Conservation (phyloP, 2,113 vertebrate genomes). For the Naja naja region DNA sequence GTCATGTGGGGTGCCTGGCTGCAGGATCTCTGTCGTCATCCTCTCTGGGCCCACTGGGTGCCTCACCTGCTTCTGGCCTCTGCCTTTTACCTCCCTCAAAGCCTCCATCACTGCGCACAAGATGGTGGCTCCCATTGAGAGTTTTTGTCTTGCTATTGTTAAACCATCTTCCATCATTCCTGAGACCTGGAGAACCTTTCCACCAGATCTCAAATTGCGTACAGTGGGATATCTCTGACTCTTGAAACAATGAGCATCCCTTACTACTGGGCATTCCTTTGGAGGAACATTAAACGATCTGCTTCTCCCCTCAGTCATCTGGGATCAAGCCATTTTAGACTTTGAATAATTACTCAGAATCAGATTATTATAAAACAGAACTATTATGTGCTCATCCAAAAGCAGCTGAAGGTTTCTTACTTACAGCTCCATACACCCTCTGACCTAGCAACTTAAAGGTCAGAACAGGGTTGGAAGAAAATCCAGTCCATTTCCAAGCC, state of each 20-base stretch:
- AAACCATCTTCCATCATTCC: not conserved
- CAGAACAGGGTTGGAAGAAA: not conserved
- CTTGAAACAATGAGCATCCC: not conserved
- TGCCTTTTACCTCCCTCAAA: conserved; percentile 51
- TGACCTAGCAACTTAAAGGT: not conserved
- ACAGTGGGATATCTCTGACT: not conserved
- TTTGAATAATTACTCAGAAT: not conserved
- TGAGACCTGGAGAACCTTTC: not conserved
- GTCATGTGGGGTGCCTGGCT: not conserved
- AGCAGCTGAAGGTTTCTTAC: not conserved
- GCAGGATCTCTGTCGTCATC: not conserved
- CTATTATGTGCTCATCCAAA: not conserved
- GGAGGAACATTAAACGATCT: not conserved
- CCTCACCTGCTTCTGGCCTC: not conserved
- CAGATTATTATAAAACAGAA: not conserved
- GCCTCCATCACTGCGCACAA: conserved; percentile 71
- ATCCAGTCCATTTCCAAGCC: no score
- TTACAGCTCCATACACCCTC: not conserved
- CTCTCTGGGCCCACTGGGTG: not conserved
- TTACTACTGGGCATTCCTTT: not conserved
- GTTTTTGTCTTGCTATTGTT: not conserved
- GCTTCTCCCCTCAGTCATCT: not conserved
- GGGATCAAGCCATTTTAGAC: not conserved
- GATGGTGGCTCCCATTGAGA: conserved; percentile 70
- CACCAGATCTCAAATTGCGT: not conserved